A percentile compares a stretch with the other conserved stretches of the same genome.
Evolutionary conservation across 2,888 invertebrate species (phyloP).

Genomic region (Drosophila putrida): DNA sequence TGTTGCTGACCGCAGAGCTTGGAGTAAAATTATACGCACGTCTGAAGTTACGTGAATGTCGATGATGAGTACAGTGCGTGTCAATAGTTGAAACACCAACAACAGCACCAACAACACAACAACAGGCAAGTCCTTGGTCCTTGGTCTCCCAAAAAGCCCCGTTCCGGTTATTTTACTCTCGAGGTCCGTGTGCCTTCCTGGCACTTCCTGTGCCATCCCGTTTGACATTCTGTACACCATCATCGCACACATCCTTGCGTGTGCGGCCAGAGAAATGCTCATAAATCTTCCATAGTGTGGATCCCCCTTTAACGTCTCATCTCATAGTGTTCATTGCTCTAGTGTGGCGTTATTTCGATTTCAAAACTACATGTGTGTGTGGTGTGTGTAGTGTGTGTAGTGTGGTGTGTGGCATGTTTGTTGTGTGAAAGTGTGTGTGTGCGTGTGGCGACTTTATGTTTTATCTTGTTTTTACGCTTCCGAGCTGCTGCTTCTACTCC

Average conservation of each 20-base stretch:
- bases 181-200: slow-evolving; percentile 58
- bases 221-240: slow-evolving; percentile 59
- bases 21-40: slow-evolving; percentile 77
- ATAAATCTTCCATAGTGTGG: slow-evolving; percentile 66
- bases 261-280: slow-evolving; percentile 62
- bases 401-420: slow-evolving; percentile 8
- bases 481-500: slow-evolving; percentile 48
- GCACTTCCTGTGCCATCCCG: slow-evolving; percentile 51
- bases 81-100: slow-evolving; percentile 67
- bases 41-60: slow-evolving; percentile 74
- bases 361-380: slow-evolving; percentile 28
- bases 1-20: slow-evolving; percentile 61
- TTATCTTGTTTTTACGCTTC: slow-evolving; percentile 80
- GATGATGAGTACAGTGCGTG: slow-evolving; percentile 67
- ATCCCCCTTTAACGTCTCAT: background rate
- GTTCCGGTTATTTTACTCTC: slow-evolving; percentile 19
- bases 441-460: slow-evolving; percentile 65
- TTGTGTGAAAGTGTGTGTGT: slow-evolving; percentile 23
- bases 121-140: too few relatives aligned
- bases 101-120: too few relatives aligned
- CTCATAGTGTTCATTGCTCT: background rate
- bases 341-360: slow-evolving; percentile 59
- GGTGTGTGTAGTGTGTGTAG: slow-evolving; percentile 3
- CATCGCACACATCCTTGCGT: slow-evolving; percentile 43
- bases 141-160: slow-evolving; percentile 1